phyloP scores from a whole-genome alignment of 2,113 vertebrate genomes.

The Meleagris gallopavo region DNA sequence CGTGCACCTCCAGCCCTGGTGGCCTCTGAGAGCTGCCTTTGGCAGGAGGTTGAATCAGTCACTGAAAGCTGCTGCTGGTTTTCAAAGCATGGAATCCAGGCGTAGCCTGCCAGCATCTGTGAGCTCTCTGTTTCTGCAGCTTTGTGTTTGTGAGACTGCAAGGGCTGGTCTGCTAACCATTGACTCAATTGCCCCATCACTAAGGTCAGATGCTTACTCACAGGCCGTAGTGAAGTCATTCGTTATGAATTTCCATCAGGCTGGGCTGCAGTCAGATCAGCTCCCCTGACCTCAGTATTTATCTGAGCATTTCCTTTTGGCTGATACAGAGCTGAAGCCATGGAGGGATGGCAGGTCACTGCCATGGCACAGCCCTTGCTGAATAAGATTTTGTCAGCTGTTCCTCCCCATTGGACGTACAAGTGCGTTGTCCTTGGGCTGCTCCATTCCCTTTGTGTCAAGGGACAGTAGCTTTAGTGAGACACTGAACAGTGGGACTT shows the following conservation, averaged over 20 bases:
- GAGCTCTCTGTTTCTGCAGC: background rate
- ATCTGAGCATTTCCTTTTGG: background rate
- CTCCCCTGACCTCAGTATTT: background rate
- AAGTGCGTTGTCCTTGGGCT: background rate
- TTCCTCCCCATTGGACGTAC: background rate
- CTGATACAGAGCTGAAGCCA: fast-evolving
- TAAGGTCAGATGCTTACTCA: background rate
- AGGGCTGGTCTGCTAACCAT: background rate
- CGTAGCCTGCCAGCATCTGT: background rate
- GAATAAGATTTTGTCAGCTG: background rate
- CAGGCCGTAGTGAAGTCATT: background rate
- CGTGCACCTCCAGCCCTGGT: fast-evolving
- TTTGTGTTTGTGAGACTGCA: background rate
- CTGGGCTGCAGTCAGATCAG: background rate
- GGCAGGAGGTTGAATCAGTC: background rate
- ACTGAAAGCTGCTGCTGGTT: background rate
- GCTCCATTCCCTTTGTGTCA: background rate
- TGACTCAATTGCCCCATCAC: background rate
- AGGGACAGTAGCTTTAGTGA: background rate
- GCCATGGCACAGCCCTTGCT: background rate
- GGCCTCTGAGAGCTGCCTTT: background rate
- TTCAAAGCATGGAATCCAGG: fast-evolving
- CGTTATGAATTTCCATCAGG: background rate
- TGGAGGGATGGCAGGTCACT: fast-evolving
- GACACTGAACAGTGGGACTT: background rate